These are phyloP conservation scores for Ctena decussata DNA, from an alignment of 2,888 invertebrate genomes.

Conservation along the genomic window DNA sequence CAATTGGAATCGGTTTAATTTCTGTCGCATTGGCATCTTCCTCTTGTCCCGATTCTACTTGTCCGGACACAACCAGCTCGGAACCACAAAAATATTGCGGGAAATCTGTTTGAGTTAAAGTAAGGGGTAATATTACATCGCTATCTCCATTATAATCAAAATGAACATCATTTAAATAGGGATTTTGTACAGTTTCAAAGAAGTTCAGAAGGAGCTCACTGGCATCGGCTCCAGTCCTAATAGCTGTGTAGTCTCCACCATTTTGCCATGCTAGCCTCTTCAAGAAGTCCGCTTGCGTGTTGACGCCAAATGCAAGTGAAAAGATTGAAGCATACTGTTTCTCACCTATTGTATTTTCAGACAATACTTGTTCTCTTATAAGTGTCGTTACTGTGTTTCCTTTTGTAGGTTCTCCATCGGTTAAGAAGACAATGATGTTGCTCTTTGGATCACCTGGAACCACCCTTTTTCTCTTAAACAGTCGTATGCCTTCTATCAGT, in stretches of 20 bases:
- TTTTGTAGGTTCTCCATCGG: not conserved
- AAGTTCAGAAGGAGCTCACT: not conserved
- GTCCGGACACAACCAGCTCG: not conserved
- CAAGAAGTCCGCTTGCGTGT: not conserved
- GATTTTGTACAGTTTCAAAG: not conserved
- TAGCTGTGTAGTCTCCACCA: not conserved
- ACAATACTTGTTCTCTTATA: not conserved
- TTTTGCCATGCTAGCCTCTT: not conserved
- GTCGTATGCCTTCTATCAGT: not conserved
- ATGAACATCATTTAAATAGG: not conserved
- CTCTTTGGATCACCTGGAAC: not conserved
- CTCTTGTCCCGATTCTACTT: not conserved
- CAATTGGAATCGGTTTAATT: not conserved
- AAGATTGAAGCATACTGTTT: not conserved
- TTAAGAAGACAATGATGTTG: not conserved
- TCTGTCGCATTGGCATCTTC: not conserved
- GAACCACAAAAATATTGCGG: conserved; percentile 1
- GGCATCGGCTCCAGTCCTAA: not conserved
- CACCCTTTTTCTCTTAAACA: not conserved
- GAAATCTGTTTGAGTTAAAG: not conserved
- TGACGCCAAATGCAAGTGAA: not conserved
- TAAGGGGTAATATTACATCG: not conserved
- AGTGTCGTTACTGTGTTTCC: not conserved
- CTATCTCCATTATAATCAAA: not conserved
- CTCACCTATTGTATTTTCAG: not conserved